Evolutionary conservation across 2,113 vertebrate genomes (phyloP).

Genomic region (Myiozetetes cayanensis): DNA sequence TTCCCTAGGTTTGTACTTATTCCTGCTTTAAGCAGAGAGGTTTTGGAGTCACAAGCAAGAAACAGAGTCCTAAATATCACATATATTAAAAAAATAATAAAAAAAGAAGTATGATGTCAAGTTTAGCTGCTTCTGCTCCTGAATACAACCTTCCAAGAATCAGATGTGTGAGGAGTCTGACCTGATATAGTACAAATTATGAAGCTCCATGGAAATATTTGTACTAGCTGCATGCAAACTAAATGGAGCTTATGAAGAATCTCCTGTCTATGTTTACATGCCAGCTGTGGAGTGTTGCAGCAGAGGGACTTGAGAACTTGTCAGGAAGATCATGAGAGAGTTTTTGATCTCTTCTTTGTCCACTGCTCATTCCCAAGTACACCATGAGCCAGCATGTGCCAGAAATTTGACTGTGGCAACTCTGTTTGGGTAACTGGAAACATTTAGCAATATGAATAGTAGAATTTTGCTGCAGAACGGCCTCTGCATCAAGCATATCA

Average conservation of each 20-base stretch:
- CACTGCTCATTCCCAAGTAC: background rate
- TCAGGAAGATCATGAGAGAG: background rate
- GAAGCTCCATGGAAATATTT: background rate
- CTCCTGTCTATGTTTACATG: background rate
- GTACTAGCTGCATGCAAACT: background rate
- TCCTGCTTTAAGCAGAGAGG: background rate
- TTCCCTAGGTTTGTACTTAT: background rate
- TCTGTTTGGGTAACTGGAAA: background rate
- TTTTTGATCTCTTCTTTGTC: background rate
- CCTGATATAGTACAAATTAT: background rate
- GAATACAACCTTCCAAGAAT: background rate
- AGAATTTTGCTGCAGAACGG: background rate
- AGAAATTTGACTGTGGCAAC: background rate
- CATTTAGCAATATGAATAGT: background rate
- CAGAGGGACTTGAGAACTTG: background rate
- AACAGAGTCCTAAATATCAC: background rate
- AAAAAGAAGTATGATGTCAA: background rate
- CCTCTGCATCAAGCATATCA: too few species aligned
- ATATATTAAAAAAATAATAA: background rate
- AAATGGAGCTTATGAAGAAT: background rate
- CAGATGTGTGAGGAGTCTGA: background rate
- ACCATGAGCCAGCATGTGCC: background rate
- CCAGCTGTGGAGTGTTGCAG: background rate
- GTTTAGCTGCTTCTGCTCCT: background rate
- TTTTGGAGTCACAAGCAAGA: background rate